Evolutionary conservation across 2,113 vertebrate genomes (phyloP).

Genomic region (Gadus macrocephalus): DNA sequence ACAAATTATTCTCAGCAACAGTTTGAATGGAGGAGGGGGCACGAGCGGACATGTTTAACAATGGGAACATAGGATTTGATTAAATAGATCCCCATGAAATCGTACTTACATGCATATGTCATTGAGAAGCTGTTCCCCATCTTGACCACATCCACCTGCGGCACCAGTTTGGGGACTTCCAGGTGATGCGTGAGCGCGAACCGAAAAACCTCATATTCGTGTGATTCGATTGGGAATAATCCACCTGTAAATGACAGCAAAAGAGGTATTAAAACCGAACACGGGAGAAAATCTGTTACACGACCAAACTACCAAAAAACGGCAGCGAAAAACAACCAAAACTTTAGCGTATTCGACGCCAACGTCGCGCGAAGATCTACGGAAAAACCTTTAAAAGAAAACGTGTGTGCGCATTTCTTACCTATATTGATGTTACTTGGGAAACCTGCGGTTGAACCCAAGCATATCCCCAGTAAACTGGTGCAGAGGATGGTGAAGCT

Average conservation of each 20-base stretch:
- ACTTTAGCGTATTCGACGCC: no score
- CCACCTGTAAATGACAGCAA: slow-evolving; percentile 77
- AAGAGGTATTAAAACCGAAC: no score
- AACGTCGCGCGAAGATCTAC: neutral
- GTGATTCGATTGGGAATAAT: slow-evolving; percentile 92
- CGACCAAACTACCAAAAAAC: no score
- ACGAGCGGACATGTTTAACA: no score
- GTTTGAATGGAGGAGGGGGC: neutral
- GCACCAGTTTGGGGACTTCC: slow-evolving; percentile 96
- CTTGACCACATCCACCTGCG: slow-evolving; percentile 99
- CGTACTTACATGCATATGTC: slow-evolving; percentile 97
- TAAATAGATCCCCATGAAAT: neutral
- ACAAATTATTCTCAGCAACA: no score
- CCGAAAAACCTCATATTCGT: slow-evolving; percentile 98
- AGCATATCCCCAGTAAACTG: slow-evolving; percentile 96
- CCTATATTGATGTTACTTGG: slow-evolving; percentile 99
- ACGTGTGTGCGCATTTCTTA: slow-evolving; percentile 70
- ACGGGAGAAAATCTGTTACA: no score
- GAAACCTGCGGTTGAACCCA: slow-evolving; percentile 96
- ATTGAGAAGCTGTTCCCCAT: slow-evolving; percentile 98
- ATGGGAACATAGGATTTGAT: neutral
- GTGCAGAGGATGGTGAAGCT: slow-evolving; percentile 96
- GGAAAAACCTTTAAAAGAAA: slow-evolving; percentile 4
- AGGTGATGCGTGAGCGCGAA: slow-evolving; percentile 96
- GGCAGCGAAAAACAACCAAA: neutral